A percentile compares a stretch with the other conserved stretches of the same genome.
phyloP scores from a whole-genome alignment of 1,140 invertebrate genomes.

The Teleopsis dalmanni region DNA sequence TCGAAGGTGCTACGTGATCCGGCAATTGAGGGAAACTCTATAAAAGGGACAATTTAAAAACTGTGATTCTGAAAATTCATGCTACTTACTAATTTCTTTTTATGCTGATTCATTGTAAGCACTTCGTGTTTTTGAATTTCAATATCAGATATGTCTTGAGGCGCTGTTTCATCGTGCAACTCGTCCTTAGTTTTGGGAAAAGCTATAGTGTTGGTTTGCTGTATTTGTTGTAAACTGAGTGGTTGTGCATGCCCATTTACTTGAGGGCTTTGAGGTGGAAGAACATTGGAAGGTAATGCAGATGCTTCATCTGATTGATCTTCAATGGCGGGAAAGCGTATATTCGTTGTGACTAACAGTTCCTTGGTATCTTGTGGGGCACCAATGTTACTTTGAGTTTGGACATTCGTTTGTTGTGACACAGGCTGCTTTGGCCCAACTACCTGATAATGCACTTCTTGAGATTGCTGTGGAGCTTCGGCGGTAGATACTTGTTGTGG shows the following conservation, averaged over 20 bases:
- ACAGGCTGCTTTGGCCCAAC: not conserved
- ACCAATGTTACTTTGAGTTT: not conserved
- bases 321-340: constrained; percentile 34
- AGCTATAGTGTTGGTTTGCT: constrained; percentile 31
- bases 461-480: too few species aligned
- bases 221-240: constrained; percentile 31
- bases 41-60: not conserved
- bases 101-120: constrained; percentile 31
- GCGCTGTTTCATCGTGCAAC: not conserved
- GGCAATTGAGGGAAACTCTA: constrained; percentile 30
- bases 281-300: constrained; percentile 13
- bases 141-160: constrained; percentile 12
- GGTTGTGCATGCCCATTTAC: constrained; percentile 41
- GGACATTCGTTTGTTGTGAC: not conserved
- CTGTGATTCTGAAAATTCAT: not conserved
- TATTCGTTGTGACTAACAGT: constrained; percentile 34
- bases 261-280: constrained; percentile 19
- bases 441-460: not conserved
- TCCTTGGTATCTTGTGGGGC: constrained; percentile 27
- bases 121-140: constrained; percentile 42
- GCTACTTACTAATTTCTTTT: constrained; percentile 27
- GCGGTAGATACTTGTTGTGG: too few species aligned
- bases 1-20: constrained; percentile 20
- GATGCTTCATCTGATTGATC: constrained; percentile 23
- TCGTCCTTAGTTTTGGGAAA: constrained; percentile 33